Evolutionary conservation across 2,797 vertebrate species (phyloP), one percentile per base, ranked within the genome.

Genomic region (Hemitrygon akajei): DNA sequence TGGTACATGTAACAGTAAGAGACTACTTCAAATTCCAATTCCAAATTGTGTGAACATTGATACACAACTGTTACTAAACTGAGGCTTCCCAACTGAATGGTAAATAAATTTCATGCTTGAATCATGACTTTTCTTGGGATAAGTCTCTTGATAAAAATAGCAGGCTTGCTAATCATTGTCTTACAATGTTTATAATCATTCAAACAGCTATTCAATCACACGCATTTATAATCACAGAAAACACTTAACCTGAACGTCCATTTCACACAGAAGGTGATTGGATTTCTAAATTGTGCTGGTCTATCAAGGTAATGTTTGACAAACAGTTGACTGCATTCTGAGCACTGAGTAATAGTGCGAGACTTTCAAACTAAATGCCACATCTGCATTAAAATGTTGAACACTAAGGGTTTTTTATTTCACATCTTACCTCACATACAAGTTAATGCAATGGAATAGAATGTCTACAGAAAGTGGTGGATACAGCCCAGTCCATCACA

Each of bases 201-300:
- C 84, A 87, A 7, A 27, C 84, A 63, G 58, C 84, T 63, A 87
- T 87, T 87, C 84, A 63, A 87, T 87, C 84, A 66, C 58, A 66
- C 58, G 9, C 84, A 87, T 63, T 87, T 66, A 87, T 87, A 87
- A 87, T 87, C 84, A 87, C 58, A 66, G 58, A 30, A 34, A 87
- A 87, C 84, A 66, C 84, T 87, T 87, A 87, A 87, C 58, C 58
- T 12, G n/a, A 6, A 60, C 84, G 63, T 87, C 84, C 12, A 87
- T 87, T 87, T 66, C 84, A 87, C 84, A 66, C 84, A 66, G 58
- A 87, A 66, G 63, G 84, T 87, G 84, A 87, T 87, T 87, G 84
- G 84, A 87, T 87, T 87, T 87, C 84, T 66, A 87, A 34, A 87
- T 63, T 60, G 84, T 63, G 27, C 60, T n/a, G 84, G 84, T 87